These are phyloP conservation scores for Astreopora myriophthalma DNA, from an alignment of 64 coral and sea anemone genomes.

Conservation along the genomic window DNA sequence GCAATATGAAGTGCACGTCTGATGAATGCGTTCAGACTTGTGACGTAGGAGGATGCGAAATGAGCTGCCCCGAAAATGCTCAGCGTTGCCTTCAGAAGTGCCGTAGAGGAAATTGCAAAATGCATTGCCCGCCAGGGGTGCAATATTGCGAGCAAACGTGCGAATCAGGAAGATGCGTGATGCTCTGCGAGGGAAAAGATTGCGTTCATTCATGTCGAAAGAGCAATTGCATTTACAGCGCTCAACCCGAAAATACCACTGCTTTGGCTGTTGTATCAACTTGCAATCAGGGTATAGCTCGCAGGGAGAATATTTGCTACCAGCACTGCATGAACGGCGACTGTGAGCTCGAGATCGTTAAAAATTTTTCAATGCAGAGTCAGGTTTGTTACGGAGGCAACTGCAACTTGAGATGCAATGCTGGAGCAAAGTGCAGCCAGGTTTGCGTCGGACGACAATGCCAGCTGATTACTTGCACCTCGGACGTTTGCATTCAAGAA, in stretches of 20 bases:
- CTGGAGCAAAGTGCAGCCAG: conserved; percentile 44
- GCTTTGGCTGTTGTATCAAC: neutral
- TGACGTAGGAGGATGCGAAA: conserved; percentile 69
- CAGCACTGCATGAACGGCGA: conserved; percentile 9
- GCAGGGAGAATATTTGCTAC: conserved; percentile 15
- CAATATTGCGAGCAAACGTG: conserved; percentile 78
- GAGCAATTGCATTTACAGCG: conserved; percentile 45
- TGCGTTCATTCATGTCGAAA: conserved; percentile 62
- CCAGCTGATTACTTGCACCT: conserved; percentile 51
- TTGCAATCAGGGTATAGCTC: conserved; percentile 47
- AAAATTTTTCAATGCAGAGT: conserved; percentile 4
- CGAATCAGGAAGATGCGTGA: conserved; percentile 59
- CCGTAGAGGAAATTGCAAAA: conserved; percentile 71
- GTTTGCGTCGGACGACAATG: conserved; percentile 60
- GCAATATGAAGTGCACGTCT: conserved; percentile 76
- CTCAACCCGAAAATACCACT: neutral
- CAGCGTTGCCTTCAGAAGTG: conserved; percentile 82
- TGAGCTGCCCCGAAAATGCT: conserved; percentile 63
- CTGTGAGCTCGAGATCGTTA: neutral
- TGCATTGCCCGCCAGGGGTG: conserved; percentile 66
- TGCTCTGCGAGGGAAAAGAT: conserved; percentile 73
- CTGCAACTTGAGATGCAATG: conserved; percentile 49
- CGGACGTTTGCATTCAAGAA: conserved; percentile 68
- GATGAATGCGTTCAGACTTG: conserved; percentile 74
- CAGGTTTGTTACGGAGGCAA: conserved; percentile 76